Evolutionary conservation across 2,888 invertebrate genomes (phyloP).

Genomic region (Aromia moschata): DNA sequence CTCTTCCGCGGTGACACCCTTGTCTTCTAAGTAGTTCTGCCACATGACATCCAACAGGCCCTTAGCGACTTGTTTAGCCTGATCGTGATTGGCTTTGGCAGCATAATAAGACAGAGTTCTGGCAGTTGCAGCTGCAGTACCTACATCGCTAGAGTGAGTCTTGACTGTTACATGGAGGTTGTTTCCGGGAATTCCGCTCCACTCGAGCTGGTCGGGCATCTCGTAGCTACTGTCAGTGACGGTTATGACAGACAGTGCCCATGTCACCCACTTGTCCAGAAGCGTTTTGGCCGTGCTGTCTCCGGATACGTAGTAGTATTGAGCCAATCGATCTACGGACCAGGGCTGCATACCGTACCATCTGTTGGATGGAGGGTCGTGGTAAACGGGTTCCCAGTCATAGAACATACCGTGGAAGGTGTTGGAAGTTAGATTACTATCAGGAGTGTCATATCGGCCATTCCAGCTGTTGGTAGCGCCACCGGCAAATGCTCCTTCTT

Average conservation of each 20-base stretch:
- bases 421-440: constrained; percentile 35
- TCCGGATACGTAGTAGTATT: constrained; percentile 45
- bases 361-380: constrained; percentile 32
- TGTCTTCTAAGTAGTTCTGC: constrained; percentile 30
- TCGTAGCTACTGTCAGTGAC: constrained; percentile 28
- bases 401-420: constrained; percentile 45
- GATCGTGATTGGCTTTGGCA: constrained; percentile 38
- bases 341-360: constrained; percentile 42
- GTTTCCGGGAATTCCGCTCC: constrained; percentile 38
- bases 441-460: constrained; percentile 43
- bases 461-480: constrained; percentile 48
- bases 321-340: constrained; percentile 45
- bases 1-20: constrained; percentile 39
- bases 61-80: constrained; percentile 40
- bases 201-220: constrained; percentile 35
- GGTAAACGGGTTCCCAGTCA: constrained; percentile 41
- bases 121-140: constrained; percentile 42
- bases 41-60: constrained; percentile 41
- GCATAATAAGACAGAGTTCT: constrained; percentile 44
- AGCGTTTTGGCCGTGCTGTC: constrained; percentile 40
- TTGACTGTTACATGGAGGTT: constrained; percentile 34
- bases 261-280: constrained; percentile 42
- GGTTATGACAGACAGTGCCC: constrained; percentile 37
- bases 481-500: constrained; percentile 46
- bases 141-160: constrained; percentile 36